These are phyloP conservation scores for Peucedramus taeniatus DNA, from an alignment of 2,113 vertebrate species.

Conservation along the genomic window DNA sequence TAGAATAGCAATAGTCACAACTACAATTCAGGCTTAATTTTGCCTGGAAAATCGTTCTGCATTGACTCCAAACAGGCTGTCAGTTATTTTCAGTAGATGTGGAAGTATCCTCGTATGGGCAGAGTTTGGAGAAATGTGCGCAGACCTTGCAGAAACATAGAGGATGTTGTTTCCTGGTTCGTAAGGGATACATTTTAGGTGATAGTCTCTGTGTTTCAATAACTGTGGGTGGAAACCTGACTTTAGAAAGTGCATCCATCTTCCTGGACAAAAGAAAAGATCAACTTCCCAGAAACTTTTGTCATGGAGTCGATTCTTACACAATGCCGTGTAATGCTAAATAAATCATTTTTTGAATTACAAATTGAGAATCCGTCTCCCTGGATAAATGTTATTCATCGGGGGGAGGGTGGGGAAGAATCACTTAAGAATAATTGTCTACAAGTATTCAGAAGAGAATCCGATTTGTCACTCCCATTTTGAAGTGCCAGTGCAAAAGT, in stretches of 20 bases:
- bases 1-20: not conserved
- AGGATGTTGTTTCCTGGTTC: not conserved
- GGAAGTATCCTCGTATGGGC: not conserved
- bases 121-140: not conserved
- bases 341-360: conserved; percentile 51
- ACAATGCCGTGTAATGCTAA: conserved; percentile 23
- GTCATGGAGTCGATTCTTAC: not conserved
- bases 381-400: conserved; percentile 26
- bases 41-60: not conserved
- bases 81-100: not conserved
- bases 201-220: not conserved
- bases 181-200: not conserved
- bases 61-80: not conserved
- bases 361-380: not conserved
- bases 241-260: conserved; percentile 7
- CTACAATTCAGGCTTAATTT: not conserved
- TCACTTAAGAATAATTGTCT: conserved; percentile 14
- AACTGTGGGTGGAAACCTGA: not conserved
- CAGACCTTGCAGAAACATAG: not conserved
- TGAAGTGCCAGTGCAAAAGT: not conserved
- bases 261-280: conserved; percentile 35
- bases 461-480: not conserved
- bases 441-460: not conserved
- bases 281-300: conserved; percentile 44
- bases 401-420: not conserved